A percentile compares a stretch with the other conserved stretches of the same genome.
Evolutionary conservation across 2,888 invertebrate species (phyloP).

Genomic region (Tanaodytes sp.): DNA sequence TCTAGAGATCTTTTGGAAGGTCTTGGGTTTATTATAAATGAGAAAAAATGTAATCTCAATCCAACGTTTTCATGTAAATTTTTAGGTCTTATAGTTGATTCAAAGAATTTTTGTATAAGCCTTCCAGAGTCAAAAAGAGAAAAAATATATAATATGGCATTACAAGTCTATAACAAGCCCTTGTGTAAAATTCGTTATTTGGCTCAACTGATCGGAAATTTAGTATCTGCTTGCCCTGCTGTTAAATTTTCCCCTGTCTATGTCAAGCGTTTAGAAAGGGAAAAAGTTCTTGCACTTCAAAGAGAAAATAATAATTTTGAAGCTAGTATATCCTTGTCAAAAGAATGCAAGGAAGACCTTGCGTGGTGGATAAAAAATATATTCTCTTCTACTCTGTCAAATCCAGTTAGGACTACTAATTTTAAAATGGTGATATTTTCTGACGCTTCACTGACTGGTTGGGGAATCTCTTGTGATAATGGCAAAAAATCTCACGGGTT

Average conservation of each 20-base stretch:
- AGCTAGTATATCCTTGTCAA: background rate
- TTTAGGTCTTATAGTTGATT: slow-evolving; percentile 15
- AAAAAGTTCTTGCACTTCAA: slow-evolving; percentile 7
- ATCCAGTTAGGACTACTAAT: slow-evolving; percentile 8
- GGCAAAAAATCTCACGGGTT: slow-evolving; percentile 18
- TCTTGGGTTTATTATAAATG: slow-evolving; percentile 11
- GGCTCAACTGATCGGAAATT: slow-evolving; percentile 9
- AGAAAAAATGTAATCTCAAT: background rate
- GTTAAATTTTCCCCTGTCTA: slow-evolving; percentile 10
- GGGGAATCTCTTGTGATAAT: slow-evolving; percentile 40
- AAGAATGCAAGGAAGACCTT: background rate
- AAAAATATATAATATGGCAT: background rate
- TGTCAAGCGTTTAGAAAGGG: slow-evolving; percentile 1
- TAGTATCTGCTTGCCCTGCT: slow-evolving; percentile 5
- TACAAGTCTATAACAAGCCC: background rate
- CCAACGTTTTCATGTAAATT: slow-evolving; percentile 1
- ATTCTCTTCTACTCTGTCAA: background rate
- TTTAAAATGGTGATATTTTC: slow-evolving; percentile 22
- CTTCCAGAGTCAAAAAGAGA: slow-evolving; percentile 15
- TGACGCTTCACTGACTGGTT: slow-evolving; percentile 54
- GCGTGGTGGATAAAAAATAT: slow-evolving; percentile 51
- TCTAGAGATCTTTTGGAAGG: background rate
- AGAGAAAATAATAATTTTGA: slow-evolving; percentile 4
- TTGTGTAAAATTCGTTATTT: slow-evolving; percentile 2
- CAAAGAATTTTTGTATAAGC: background rate